Conservation (phyloP, 2,113 vertebrate species). For the Callipepla californica region DNA sequence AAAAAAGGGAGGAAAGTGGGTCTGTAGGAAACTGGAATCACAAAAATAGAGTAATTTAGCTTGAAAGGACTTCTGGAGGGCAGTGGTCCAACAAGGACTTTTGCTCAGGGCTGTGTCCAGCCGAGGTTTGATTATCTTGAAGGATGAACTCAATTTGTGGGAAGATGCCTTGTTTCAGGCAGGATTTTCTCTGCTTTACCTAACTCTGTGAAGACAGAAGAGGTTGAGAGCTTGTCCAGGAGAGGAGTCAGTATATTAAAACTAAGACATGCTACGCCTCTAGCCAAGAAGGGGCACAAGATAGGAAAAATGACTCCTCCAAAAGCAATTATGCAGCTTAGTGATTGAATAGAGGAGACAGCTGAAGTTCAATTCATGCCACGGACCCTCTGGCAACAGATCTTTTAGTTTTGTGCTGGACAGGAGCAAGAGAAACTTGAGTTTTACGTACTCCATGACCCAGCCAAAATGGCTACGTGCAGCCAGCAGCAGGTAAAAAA, state of each 20-base stretch:
- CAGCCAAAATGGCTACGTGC: neutral
- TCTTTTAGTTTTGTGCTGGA: neutral
- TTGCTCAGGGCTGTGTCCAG: neutral
- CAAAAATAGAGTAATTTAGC: neutral
- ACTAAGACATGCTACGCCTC: neutral
- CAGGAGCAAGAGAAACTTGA: neutral
- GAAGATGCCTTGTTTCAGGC: neutral
- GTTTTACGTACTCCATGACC: neutral
- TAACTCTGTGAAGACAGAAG: neutral
- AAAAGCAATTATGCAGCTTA: neutral
- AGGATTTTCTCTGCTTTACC: neutral
- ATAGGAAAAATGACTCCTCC: neutral
- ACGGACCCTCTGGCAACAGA: neutral
- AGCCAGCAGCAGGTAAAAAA: neutral
- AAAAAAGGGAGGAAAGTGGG: fast-evolving
- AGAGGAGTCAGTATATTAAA: neutral
- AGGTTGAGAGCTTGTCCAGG: neutral
- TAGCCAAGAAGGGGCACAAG: neutral
- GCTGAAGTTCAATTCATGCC: neutral
- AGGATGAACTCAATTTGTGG: neutral
- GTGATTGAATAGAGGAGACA: neutral
- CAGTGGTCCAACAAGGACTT: neutral
- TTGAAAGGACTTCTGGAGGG: neutral
- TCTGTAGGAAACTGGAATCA: neutral
- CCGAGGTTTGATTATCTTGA: neutral